Conservation (phyloP, 1,140 invertebrate genomes). For the Brachionus asplanchnoidis region DNA sequence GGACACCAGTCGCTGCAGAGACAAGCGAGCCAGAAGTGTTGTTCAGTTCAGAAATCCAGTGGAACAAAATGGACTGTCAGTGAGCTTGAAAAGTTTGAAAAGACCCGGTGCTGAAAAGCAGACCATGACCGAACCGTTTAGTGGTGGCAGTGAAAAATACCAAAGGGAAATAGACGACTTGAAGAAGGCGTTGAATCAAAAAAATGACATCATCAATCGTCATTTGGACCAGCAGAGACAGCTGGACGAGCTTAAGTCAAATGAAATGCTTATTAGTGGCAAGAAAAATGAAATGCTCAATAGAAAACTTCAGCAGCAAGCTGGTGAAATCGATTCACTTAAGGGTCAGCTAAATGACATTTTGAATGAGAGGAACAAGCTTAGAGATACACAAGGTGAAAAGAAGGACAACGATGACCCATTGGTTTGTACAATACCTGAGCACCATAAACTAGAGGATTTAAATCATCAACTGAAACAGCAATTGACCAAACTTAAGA, state of each 20-base stretch:
- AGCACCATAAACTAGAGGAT: constrained; percentile 38
- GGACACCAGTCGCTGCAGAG: not conserved
- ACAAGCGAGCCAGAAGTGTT: constrained; percentile 17
- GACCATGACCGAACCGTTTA: constrained; percentile 17
- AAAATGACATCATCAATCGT: constrained; percentile 19
- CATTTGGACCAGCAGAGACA: not conserved
- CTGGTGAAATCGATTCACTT: not conserved
- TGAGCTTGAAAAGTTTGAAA: constrained; percentile 38
- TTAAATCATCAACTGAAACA: constrained; percentile 16
- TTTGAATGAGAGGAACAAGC: not conserved
- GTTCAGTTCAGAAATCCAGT: constrained; percentile 27
- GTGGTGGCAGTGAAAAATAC: not conserved
- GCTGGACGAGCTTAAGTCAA: not conserved
- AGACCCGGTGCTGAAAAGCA: constrained; percentile 6
- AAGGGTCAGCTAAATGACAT: not conserved
- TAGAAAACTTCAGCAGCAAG: not conserved
- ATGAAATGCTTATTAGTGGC: not conserved
- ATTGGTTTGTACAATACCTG: constrained; percentile 34
- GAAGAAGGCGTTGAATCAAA: not conserved
- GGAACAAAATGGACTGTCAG: not conserved
- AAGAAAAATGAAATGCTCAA: not conserved
- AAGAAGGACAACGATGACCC: not conserved
- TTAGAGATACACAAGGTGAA: not conserved
- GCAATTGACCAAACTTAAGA: not conserved
- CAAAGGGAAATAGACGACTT: constrained; percentile 17